A percentile compares a stretch with the other conserved stretches of the same genome.
phyloP scores from a whole-genome alignment of 2,113 vertebrate species.

The Ranitomeya variabilis region DNA sequence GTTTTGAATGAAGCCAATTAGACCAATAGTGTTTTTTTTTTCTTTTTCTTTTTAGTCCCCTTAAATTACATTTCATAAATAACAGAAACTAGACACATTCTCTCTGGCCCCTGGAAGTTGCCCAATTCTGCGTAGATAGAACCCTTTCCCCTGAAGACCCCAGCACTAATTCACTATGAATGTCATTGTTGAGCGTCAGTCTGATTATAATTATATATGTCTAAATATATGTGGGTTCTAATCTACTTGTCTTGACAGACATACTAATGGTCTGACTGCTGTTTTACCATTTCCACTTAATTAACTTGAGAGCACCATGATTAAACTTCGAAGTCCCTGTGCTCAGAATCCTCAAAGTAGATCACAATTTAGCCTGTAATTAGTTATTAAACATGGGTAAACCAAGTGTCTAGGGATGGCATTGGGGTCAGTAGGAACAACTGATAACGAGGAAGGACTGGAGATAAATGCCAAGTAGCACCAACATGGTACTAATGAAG shows the following conservation, averaged over 20 bases:
- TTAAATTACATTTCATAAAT: too few species aligned
- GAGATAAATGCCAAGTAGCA: not conserved
- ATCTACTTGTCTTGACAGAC: slow-evolving; percentile 10
- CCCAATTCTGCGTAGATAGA: not conserved
- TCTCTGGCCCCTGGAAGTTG: not conserved
- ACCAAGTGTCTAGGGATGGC: slow-evolving; percentile 14
- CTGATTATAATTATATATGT: slow-evolving; percentile 18
- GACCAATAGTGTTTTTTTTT: too few species aligned
- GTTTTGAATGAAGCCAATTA: not conserved
- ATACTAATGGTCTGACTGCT: slow-evolving; percentile 9
- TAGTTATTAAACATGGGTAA: slow-evolving; percentile 50
- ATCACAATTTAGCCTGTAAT: slow-evolving; percentile 36
- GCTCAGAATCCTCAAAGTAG: slow-evolving; percentile 34
- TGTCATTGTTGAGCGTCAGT: not conserved
- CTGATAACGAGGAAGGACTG: slow-evolving; percentile 11
- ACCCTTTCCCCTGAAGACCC: not conserved
- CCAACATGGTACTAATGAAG: slow-evolving; percentile 30
- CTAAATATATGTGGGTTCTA: not conserved
- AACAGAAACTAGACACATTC: not conserved
- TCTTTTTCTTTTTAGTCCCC: too few species aligned
- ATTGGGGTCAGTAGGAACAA: slow-evolving; percentile 9
- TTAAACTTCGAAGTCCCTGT: slow-evolving; percentile 24
- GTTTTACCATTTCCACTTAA: slow-evolving; percentile 33
- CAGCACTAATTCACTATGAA: not conserved
- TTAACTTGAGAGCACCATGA: slow-evolving; percentile 39